Evolutionary conservation across 2,888 invertebrate species (phyloP).

Genomic region (Ctena decussata): DNA sequence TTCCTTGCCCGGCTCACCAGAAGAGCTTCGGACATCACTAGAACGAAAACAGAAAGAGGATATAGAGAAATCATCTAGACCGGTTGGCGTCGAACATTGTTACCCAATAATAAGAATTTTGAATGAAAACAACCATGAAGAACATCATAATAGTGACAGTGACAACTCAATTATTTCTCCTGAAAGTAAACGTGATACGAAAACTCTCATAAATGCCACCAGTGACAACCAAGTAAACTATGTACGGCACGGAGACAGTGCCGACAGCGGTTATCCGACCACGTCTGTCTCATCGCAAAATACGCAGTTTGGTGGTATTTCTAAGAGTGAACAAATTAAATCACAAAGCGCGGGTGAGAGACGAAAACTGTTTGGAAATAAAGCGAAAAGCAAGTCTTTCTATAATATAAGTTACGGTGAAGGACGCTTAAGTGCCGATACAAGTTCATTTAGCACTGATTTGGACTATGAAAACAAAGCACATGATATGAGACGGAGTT

Average conservation of each 20-base stretch:
- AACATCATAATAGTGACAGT: constrained; percentile 24
- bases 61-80: background rate
- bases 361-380: constrained; percentile 50
- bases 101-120: constrained; percentile 57
- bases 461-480: background rate
- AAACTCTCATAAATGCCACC: background rate
- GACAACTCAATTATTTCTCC: background rate
- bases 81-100: constrained; percentile 18
- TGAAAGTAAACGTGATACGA: background rate
- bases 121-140: constrained; percentile 41
- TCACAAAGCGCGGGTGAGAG: background rate
- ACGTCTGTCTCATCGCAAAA: constrained; percentile 29
- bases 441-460: background rate
- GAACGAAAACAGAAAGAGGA: too few relatives aligned
- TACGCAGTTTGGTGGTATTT: background rate
- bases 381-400: constrained; percentile 50
- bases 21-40: background rate
- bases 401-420: constrained; percentile 34
- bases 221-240: background rate
- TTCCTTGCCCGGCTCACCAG: background rate
- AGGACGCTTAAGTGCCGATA: background rate
- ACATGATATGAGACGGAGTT: background rate
- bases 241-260: background rate
- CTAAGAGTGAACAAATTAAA: background rate
- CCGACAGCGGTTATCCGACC: constrained; percentile 61